Conservation (phyloP, 2,797 vertebrate species). For the Parauchenoglanis punctatus region DNA sequence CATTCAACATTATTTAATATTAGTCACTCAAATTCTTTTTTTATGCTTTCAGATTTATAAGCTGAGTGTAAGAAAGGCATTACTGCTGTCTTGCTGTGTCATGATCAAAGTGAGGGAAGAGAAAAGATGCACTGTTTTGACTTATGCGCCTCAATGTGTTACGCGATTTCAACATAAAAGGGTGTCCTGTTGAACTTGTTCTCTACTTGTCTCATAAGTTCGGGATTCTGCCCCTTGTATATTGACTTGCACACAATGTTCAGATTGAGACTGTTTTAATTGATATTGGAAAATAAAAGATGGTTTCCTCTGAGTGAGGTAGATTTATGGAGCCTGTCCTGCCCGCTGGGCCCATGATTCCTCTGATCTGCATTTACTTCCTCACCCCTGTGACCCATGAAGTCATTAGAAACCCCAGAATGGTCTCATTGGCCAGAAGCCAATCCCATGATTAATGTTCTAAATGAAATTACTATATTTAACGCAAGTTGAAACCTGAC, state of each 20-base stretch:
- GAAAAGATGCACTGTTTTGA: constrained; percentile 30
- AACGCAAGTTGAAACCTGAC: constrained; percentile 69
- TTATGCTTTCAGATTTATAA: neutral
- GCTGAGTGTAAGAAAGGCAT: neutral
- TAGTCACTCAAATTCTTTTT: neutral
- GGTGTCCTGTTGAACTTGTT: constrained; percentile 32
- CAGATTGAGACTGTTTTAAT: constrained; percentile 76
- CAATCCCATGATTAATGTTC: constrained; percentile 72
- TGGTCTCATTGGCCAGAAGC: constrained; percentile 69
- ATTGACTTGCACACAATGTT: constrained; percentile 67
- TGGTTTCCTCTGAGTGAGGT: constrained; percentile 69
- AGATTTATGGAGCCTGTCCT: constrained; percentile 76
- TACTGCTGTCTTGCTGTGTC: neutral
- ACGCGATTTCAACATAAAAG: constrained; percentile 37
- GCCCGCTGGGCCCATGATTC: constrained; percentile 69
- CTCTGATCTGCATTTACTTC: constrained; percentile 81
- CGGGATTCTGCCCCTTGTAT: constrained; percentile 67
- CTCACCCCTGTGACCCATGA: constrained; percentile 68
- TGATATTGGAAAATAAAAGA: constrained; percentile 65
- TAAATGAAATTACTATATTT: constrained; percentile 79
- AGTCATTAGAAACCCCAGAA: constrained; percentile 74
- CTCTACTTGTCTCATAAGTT: constrained; percentile 28
- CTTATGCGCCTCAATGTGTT: neutral
- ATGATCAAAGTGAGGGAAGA: constrained; percentile 13
- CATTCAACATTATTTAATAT: neutral